These are phyloP conservation scores for Phyllotis vaccarum DNA, from an alignment of 2,797 vertebrate species.

Conservation along the genomic window DNA sequence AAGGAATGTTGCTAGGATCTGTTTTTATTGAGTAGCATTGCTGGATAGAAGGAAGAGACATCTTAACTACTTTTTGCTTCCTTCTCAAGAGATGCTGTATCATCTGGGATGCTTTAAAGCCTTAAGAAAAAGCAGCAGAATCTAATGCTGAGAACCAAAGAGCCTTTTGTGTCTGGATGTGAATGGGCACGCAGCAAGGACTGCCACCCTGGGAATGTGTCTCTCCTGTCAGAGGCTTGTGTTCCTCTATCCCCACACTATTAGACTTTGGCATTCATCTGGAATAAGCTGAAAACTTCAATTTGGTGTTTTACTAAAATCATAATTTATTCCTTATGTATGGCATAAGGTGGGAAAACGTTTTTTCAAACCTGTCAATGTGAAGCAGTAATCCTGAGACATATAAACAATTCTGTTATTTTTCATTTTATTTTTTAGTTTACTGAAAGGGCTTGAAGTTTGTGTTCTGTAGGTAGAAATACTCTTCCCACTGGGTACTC, in stretches of 20 bases:
- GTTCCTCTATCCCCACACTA: neutral
- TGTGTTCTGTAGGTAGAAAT: neutral
- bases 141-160: constrained; percentile 14
- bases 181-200: neutral
- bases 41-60: neutral
- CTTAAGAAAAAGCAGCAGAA: constrained; percentile 31
- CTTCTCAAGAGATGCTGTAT: neutral
- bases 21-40: neutral
- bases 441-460: neutral
- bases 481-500: neutral
- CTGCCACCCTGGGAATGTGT: neutral
- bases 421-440: constrained; percentile 18
- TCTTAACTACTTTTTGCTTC: neutral
- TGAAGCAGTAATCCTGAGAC: constrained; percentile 2
- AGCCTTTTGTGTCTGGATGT: neutral
- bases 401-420: neutral
- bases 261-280: neutral
- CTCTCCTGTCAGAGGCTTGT: constrained; percentile 33
- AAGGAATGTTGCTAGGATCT: neutral
- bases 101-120: constrained; percentile 35
- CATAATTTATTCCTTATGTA: constrained; percentile 25
- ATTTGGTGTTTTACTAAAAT: constrained; percentile 54
- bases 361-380: constrained; percentile 20
- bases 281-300: neutral
- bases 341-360: neutral